Percentiles rank a stretch among this genome's conserved stretches.
These are phyloP conservation scores for Pheosia tremula DNA, from an alignment of 2,888 invertebrate species.

Conservation along the genomic window DNA sequence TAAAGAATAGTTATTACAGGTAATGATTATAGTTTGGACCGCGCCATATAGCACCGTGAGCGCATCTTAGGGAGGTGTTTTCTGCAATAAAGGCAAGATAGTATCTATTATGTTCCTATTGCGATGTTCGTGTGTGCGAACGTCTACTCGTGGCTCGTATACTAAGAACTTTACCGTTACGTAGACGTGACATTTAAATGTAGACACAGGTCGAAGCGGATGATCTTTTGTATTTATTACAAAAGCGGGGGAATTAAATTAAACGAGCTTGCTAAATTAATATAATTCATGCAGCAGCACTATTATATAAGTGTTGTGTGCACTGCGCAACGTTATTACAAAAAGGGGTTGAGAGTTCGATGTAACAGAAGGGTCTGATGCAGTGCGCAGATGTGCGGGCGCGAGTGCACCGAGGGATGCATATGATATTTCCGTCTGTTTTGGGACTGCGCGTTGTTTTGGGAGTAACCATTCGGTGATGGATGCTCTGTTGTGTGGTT, in stretches of 20 bases:
- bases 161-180: slow-evolving; percentile 6
- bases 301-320: slow-evolving; percentile 42
- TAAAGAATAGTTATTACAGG: background rate
- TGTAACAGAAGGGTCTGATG: slow-evolving; percentile 58
- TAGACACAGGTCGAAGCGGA: slow-evolving; percentile 7
- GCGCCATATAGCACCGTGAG: background rate
- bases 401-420: slow-evolving; percentile 37
- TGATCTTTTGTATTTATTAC: slow-evolving; percentile 8
- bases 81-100: slow-evolving; percentile 3
- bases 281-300: slow-evolving; percentile 10
- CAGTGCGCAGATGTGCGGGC: slow-evolving; percentile 62
- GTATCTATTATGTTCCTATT: slow-evolving; percentile 1
- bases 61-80: slow-evolving; percentile 5
- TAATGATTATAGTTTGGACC: slow-evolving; percentile 3
- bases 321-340: slow-evolving; percentile 45
- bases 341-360: slow-evolving; percentile 63
- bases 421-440: slow-evolving; percentile 50
- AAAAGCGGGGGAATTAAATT: slow-evolving; percentile 4
- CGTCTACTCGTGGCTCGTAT: background rate
- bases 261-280: slow-evolving; percentile 5
- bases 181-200: slow-evolving; percentile 8
- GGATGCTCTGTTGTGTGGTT: slow-evolving; percentile 39
- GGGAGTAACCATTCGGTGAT: slow-evolving; percentile 40
- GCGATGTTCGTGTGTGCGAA: background rate
- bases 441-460: slow-evolving; percentile 36